Evolutionary conservation across 2,797 vertebrate genomes (phyloP).

Genomic region (Chrosomus eos): DNA sequence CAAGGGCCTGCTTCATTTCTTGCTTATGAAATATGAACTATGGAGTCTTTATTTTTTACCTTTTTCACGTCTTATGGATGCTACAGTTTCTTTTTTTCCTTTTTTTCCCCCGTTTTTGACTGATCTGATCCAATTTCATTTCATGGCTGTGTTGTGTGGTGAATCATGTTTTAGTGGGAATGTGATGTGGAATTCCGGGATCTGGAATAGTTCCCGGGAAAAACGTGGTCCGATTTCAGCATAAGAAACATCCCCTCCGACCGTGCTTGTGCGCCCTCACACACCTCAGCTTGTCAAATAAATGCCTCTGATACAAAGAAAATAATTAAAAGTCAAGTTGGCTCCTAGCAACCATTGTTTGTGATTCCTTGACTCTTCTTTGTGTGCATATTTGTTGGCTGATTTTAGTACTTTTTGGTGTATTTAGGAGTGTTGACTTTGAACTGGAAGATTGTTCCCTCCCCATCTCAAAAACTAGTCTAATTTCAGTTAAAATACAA

Average conservation of each 20-base stretch:
- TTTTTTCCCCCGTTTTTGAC: constrained; percentile 68
- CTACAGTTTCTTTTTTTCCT: constrained; percentile 76
- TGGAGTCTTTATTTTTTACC: constrained; percentile 75
- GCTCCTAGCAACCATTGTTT: constrained; percentile 75
- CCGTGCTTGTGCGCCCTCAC: constrained; percentile 88
- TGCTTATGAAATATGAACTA: constrained; percentile 76
- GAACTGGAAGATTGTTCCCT: neutral
- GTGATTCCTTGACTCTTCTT: constrained; percentile 15
- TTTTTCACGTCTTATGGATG: constrained; percentile 79
- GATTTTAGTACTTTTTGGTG: neutral
- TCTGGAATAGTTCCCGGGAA: constrained; percentile 78
- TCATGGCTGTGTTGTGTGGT: constrained; percentile 88
- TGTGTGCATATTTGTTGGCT: neutral
- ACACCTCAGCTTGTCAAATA: constrained; percentile 98
- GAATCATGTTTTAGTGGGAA: constrained; percentile 87
- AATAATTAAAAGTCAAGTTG: constrained; percentile 72
- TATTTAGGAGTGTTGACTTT: neutral
- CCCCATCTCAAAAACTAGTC: neutral
- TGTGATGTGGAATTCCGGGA: constrained; percentile 85
- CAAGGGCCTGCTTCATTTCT: constrained; percentile 78
- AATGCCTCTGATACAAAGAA: constrained; percentile 95
- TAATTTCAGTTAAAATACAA: neutral
- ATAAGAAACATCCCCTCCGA: constrained; percentile 82
- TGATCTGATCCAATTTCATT: constrained; percentile 86
- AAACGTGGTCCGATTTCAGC: constrained; percentile 87